Conservation (phyloP, 2,797 vertebrate species). For the Phylloscopus collybita region DNA sequence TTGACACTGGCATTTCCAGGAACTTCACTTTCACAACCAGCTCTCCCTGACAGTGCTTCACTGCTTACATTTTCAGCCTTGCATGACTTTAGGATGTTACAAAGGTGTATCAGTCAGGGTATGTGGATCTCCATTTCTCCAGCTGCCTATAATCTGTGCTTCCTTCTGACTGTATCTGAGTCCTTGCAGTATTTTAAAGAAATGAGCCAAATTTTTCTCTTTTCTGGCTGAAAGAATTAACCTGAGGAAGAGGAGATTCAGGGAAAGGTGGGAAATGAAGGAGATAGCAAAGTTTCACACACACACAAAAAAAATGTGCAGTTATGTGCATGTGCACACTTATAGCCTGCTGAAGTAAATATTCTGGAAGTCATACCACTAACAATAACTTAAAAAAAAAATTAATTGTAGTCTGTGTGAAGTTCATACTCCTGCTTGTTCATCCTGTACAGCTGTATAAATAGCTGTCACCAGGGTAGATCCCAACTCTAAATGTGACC, state of each 20-base stretch:
- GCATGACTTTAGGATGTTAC: background rate
- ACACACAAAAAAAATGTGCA: background rate
- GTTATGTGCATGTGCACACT: rapidly evolving
- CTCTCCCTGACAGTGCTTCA: background rate
- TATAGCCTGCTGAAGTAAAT: background rate
- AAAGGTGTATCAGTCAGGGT: background rate
- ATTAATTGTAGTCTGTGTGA: background rate
- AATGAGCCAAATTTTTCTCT: background rate
- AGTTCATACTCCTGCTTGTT: background rate
- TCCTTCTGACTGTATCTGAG: background rate
- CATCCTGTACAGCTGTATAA: background rate
- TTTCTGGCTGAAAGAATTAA: background rate
- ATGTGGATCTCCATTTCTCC: background rate
- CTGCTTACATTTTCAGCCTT: background rate
- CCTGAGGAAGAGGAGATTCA: background rate
- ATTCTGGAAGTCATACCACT: background rate
- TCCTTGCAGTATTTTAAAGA: background rate
- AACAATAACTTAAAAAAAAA: background rate
- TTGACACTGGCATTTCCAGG: constrained; percentile 15
- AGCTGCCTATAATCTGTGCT: background rate
- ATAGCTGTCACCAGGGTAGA: background rate
- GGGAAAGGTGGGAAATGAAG: background rate
- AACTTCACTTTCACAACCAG: background rate
- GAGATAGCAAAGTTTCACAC: background rate
- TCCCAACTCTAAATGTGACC: background rate